Percentiles rank a stretch among this genome's conserved stretches.
These are phyloP conservation scores for Asbolus verrucosus DNA, from an alignment of 1,140 invertebrate genomes.

Conservation along the genomic window DNA sequence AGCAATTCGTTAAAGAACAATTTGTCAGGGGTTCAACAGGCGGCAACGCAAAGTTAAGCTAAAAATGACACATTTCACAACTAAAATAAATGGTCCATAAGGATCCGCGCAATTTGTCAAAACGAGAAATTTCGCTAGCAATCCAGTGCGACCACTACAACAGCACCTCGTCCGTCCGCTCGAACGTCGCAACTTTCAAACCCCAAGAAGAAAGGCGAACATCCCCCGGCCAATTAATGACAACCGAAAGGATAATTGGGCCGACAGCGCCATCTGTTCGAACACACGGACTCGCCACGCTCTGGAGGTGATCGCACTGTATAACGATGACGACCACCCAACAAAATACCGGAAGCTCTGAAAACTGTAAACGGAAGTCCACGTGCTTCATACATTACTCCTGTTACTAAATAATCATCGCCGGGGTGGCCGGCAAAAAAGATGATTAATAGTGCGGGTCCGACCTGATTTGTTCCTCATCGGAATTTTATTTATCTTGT, in stretches of 20 bases:
- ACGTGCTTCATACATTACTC: constrained; percentile 1
- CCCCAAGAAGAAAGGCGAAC: neutral
- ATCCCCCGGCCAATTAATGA: neutral
- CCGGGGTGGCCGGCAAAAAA: constrained; percentile 17
- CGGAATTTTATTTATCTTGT: constrained; percentile 14
- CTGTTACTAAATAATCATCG: constrained; percentile 16
- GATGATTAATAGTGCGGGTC: constrained; percentile 8
- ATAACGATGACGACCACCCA: constrained; percentile 10
- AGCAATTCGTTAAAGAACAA: constrained; percentile 45
- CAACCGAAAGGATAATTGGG: neutral
- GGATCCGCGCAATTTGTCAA: constrained; percentile 16
- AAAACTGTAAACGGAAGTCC: constrained; percentile 21
- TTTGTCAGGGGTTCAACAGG: constrained; percentile 48
- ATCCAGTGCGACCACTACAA: too few relatives aligned
- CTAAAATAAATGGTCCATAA: constrained; percentile 34
- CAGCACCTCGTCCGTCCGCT: neutral
- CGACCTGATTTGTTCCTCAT: constrained; percentile 9
- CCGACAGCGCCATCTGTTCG: constrained; percentile 15
- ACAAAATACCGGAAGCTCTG: constrained; percentile 5
- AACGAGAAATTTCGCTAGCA: neutral
- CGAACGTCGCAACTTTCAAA: neutral
- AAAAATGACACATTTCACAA: constrained; percentile 47
- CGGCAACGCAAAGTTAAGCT: constrained; percentile 45
- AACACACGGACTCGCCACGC: neutral
- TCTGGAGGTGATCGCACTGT: neutral